phyloP scores from a whole-genome alignment of 92 coral and sea anemone species.

The Bergia puertoricense region DNA sequence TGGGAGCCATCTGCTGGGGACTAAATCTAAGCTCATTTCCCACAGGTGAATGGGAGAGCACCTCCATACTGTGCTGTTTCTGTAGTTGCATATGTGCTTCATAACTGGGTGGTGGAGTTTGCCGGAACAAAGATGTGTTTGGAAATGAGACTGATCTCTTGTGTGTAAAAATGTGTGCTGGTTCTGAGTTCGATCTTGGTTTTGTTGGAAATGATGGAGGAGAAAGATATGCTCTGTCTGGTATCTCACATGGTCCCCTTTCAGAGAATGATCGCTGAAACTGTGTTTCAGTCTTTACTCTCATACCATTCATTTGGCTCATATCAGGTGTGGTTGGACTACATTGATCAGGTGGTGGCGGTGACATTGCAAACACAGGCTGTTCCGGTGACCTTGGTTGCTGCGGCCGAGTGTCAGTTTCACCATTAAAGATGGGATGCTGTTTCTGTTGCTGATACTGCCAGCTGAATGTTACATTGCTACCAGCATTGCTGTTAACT shows the following conservation, averaged over 20 bases:
- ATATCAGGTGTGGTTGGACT: constrained; percentile 31
- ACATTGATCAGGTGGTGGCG: constrained; percentile 46
- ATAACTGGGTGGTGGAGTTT: constrained; percentile 84
- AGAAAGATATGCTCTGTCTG: constrained; percentile 55
- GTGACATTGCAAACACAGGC: constrained; percentile 61
- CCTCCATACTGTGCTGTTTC: constrained; percentile 59
- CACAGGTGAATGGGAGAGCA: constrained; percentile 42
- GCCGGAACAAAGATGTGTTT: constrained; percentile 55
- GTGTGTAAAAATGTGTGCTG: constrained; percentile 68
- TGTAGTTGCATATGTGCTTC: constrained; percentile 90
- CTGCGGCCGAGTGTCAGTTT: constrained; percentile 45
- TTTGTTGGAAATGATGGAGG: constrained; percentile 61
- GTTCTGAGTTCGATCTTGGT: constrained; percentile 86
- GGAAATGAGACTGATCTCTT: constrained; percentile 76
- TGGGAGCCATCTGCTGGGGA: constrained; percentile 33
- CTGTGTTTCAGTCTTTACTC: constrained; percentile 32
- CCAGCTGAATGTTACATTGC: constrained; percentile 52
- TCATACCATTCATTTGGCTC: constrained; percentile 43
- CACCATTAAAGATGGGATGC: constrained; percentile 69
- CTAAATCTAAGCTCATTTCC: constrained; percentile 45
- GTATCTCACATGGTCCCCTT: constrained; percentile 55
- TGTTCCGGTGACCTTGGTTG: constrained; percentile 51
- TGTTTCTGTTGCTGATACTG: constrained; percentile 61
- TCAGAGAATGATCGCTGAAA: constrained; percentile 83
- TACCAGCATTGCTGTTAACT: constrained; percentile 46